Evolutionary conservation across 2,888 invertebrate species (phyloP), one percentile per base, ranked within the genome.

Genomic region (Branchipolynoe longqiensis): DNA sequence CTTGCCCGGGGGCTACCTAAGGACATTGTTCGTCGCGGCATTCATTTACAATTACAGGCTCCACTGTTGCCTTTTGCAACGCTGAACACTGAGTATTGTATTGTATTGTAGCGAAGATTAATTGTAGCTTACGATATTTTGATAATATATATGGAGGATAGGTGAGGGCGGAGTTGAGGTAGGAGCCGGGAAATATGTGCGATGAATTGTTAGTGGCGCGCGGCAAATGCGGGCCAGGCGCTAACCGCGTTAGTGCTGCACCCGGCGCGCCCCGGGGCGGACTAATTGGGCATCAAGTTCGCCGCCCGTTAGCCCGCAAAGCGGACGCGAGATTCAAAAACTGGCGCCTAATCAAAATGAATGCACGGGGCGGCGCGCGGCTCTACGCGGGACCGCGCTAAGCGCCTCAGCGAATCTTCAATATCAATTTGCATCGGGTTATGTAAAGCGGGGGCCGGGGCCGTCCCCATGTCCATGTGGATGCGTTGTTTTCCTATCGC

Each of bases 351-450:
- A 78, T 78, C 78, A 78, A 78, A 78, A 78, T 78, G 41, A 78
- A 78, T 78, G 48, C 78, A 41, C 78, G n/a, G n/a, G n/a, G 31
- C 48, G 25, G 54, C 48, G 6, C 48, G 6, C 41, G 14, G 48
- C 48, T 78, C 78, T 78, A 78, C 48, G 41, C 48, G 78, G 78
- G 78, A 41, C 48, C 14, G 48, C 41, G 78, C 41, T 78, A 78
- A 78, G 78, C 48, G n/a, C 78, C 48, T 78, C 41, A 78, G 78
- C 48, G 78, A 78, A 78, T 48, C 41, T 78, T 78, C 33, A 78
- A 78, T 78, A 78, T 78, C 78, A 78, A 78, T 78, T 78, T 78
- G 54, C 78, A 78, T 78, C 36, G 38, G 38, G 38, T 69, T 69
- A 69, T 69, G 69, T 69, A 69, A 69, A 69, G 69, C 38, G 69